Conservation (phyloP, 2,888 invertebrate genomes). For the Sussaba pulchella region DNA sequence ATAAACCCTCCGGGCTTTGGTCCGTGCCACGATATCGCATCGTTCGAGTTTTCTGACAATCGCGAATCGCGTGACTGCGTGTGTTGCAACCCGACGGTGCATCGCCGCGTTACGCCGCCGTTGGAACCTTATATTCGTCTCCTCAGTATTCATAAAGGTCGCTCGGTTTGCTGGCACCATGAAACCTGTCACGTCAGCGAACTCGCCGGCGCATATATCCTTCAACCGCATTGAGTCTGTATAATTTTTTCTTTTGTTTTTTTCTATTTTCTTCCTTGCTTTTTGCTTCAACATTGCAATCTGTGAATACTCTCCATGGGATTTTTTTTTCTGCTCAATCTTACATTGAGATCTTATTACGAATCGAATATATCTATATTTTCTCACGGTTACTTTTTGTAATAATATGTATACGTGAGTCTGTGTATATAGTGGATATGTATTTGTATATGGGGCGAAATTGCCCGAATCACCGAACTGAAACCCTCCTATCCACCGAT, state of each 20-base stretch:
- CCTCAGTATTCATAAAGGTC: constrained; percentile 67
- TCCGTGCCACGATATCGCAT: background rate
- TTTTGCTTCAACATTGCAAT: no score
- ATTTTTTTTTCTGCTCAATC: constrained; percentile 5
- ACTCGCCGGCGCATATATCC: background rate
- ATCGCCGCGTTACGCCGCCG: background rate
- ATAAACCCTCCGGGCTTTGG: constrained; percentile 10
- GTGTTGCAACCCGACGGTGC: constrained; percentile 26
- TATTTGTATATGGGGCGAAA: no score
- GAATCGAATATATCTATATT: background rate
- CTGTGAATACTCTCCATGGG: no score
- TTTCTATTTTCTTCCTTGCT: no score
- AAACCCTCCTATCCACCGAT: no score
- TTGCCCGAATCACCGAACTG: no score
- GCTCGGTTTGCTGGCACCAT: constrained; percentile 50
- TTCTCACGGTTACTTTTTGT: constrained; percentile 69
- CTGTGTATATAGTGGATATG: no score
- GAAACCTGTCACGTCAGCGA: constrained; percentile 13
- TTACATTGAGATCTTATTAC: background rate
- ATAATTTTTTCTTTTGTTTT: no score
- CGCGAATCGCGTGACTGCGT: constrained; percentile 65
- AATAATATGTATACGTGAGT: constrained; percentile 67
- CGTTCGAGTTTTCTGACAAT: constrained; percentile 50
- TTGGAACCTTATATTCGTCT: constrained; percentile 33
- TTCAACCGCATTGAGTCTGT: background rate